A percentile compares a stretch with the other conserved stretches of the same genome.
These are phyloP conservation scores for Pleuronectes platessa DNA, from an alignment of 2,113 vertebrate species.

Conservation along the genomic window DNA sequence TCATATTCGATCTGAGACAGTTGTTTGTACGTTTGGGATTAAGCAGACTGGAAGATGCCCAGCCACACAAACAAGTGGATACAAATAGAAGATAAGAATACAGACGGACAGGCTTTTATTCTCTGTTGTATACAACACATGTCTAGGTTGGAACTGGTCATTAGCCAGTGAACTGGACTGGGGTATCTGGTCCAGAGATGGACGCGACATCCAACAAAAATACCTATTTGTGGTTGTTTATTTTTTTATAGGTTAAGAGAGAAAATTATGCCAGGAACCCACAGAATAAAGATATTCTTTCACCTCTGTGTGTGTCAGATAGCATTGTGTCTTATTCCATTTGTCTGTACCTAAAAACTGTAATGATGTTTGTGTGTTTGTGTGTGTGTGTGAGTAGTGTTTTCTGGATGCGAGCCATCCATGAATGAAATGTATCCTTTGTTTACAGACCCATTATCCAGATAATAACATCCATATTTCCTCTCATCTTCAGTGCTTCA, in stretches of 20 bases:
- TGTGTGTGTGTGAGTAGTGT: background rate
- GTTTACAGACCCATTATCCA: slow-evolving; percentile 74
- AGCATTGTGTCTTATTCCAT: slow-evolving; percentile 36
- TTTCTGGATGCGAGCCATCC: slow-evolving; percentile 47
- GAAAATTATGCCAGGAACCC: slow-evolving; percentile 13
- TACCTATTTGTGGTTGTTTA: background rate
- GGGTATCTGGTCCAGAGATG: slow-evolving; percentile 22
- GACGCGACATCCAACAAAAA: slow-evolving; percentile 41
- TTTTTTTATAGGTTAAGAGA: slow-evolving; percentile 3
- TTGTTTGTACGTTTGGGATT: slow-evolving; percentile 22
- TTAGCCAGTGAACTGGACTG: slow-evolving; percentile 53
- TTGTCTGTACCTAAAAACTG: slow-evolving; percentile 15
- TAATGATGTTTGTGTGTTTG: background rate
- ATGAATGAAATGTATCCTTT: slow-evolving; percentile 75
- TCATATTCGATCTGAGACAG: slow-evolving; percentile 9
- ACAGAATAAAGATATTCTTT: slow-evolving; percentile 38
- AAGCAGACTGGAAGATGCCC: slow-evolving; percentile 15
- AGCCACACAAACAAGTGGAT: slow-evolving; percentile 50
- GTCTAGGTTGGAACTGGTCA: slow-evolving; percentile 33
- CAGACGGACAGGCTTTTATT: slow-evolving; percentile 34
- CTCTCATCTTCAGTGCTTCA: slow-evolving; percentile 69
- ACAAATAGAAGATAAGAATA: slow-evolving; percentile 35
- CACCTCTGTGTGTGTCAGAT: slow-evolving; percentile 8
- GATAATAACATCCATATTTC: slow-evolving; percentile 78
- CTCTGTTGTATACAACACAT: slow-evolving; percentile 21